Base-by-base conservation (phyloP, 2,888 invertebrate genomes). In the Germaria angustata region DNA sequence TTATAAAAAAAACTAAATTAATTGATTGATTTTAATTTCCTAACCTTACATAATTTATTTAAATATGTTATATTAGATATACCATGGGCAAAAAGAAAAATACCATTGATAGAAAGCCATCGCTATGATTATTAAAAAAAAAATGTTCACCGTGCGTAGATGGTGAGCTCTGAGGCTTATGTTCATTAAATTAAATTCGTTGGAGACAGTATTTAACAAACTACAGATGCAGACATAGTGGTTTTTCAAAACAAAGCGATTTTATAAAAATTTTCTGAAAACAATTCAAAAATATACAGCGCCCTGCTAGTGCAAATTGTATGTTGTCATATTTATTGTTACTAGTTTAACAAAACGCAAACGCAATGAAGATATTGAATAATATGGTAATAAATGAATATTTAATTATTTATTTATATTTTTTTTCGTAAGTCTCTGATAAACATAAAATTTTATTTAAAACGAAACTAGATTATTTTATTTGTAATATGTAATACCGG, bases 161-260 rank as follows among this genome's bases (percentile, higher is more conserved):
- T 61, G 13, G 15, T 41, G 20, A 49, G 28, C 41, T 22, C 44
- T 46, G 20, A 53, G 61, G 53, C 59, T 72, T 39, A 66, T 49
- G 24, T 5, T 34, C 15, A 66, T 32, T 15, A 6, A 69, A 41
- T 53, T 7, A 44, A 22, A 32, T 32, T 51, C 13, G 59, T 36
- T 44, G 9, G 8, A 49, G 34, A 57, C 57, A 80, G 79, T 80
- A 68, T 59, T 59, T 36, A 59, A 80, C 28, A 41, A 80, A 53
- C 59, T 66, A 7, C 32, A 59, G 72, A 34, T 34, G 44, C 17
- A 69, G 44, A 53, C 39, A 53, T 59, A 72, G n/a, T 75, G 41
- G 20, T 65, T 49, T 46, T 46, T 20, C 28, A 11, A 17, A 1
- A 6, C 8, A 20, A 24, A 24, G 7, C 13, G 0, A 2, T 46